Evolutionary conservation across 2,888 invertebrate genomes (phyloP), one percentile per base, ranked within the genome.

Genomic region (Drosophila longiperda): DNA sequence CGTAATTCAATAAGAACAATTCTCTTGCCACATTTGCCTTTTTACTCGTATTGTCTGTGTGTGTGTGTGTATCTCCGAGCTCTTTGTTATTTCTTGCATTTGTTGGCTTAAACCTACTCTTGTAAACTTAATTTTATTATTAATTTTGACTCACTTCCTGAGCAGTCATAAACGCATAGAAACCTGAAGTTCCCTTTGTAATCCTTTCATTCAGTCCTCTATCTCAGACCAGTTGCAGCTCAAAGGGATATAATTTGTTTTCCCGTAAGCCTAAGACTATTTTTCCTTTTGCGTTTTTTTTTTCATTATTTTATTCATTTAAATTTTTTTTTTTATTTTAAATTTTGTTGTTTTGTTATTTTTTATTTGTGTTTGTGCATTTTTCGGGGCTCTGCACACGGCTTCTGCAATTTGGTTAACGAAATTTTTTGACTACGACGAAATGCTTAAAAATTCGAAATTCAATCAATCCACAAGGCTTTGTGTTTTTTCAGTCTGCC

Each of bases 1-100:
- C 89, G 85, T 87, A 89, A 87, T 87, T 89, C 88, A 85, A 89
- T 89, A 87, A 89, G 88, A 88, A 85, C 71, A 77, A 82, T 64
- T 76, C 57, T 74, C 57, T 64, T 55, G 48, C 33, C 53, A 62
- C 59, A 55, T 67, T 67, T 42, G 68, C 59, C 75, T 58, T 76
- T 81, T 78, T 53, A 67, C 67, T 67, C 34, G 67, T 68, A 49
- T 66, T 66, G 66, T 66, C 45, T 55, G 66, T 33, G 23, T 29
- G 29, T 29, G 29, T 29, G 29, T 29, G 29, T 29, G 29, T 29
- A 6, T 29, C n/a, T 2, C 20, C 17, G 55, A 36, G 17, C 66
- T 57, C 57, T 57, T 66, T 74, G 74, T 53, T 45, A 33, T 42
- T 42, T 49, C 17, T 17, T 38, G 17, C 55, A 54, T 26, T 40